Base-by-base conservation (phyloP, 2,888 invertebrate genomes). In the Sialis fuliginosa region DNA sequence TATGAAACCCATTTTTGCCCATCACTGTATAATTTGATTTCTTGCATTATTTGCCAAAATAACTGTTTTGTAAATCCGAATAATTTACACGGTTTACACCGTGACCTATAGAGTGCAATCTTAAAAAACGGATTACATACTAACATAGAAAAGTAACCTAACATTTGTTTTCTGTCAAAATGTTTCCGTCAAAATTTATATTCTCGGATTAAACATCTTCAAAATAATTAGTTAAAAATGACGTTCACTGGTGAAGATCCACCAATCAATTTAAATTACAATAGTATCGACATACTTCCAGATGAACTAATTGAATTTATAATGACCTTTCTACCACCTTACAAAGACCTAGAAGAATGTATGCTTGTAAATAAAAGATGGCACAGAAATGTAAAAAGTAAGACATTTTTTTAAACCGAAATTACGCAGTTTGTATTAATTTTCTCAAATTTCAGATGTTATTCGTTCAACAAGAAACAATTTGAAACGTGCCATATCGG, bases 271-370 rank as follows among this genome's bases (percentile, higher is more conserved):
- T 22, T 22, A 22, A 22, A 22, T 22, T 22, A 22, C 22, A 44
- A 39, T n/a, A 56, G 57, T 9, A 70, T 77, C 46, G 78, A 83
- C 60, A 80, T 84, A 63, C 68, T 96, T 52, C 95, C 96, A 39
- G 90, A 92, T 63, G 93, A 95, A 72, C 80, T 96, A 48, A 67
- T 96, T 55, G 93, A 93, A 67, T 90, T 88, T 61, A 89, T 96
- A 61, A 72, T 96, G 53, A 78, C 84, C 54, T 76, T 89, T 60
- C 68, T 95, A 53, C 86, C 90, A 48, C 93, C 93, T 0, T 96
- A 96, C 60, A 79, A 79, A 62, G 92, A 95, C 69, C 69, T 93
- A 54, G 81, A 89, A 63, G 77, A 81, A 60, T 90, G 91, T 61
- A 82, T 80, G 72, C 66, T 77, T 51, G 93, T 95, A 39, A 89